Conservation (phyloP, 2,797 vertebrate genomes). For the Urocyon cinereoargenteus region DNA sequence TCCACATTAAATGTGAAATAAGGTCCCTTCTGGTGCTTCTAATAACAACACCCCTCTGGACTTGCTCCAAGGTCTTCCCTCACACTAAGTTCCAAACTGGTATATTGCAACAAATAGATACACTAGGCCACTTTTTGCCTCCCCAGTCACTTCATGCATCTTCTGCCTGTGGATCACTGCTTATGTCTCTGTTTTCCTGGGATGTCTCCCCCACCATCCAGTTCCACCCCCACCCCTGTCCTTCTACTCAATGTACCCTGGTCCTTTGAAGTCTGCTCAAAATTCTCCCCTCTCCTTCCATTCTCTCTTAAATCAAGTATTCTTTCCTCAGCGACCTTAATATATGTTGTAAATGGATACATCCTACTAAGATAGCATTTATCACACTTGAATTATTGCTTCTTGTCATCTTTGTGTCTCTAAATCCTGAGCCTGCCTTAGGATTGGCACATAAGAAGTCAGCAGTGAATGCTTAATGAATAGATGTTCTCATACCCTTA, state of each 20-base stretch:
- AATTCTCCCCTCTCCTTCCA: not conserved
- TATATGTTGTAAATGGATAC: not conserved
- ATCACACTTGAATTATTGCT: not conserved
- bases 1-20: constrained; percentile 66
- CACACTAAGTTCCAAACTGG: constrained; percentile 61
- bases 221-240: not conserved
- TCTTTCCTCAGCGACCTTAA: not conserved
- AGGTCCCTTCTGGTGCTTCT: constrained; percentile 67
- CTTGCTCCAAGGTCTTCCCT: constrained; percentile 63
- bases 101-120: constrained; percentile 43
- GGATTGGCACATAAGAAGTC: not conserved
- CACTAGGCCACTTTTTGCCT: constrained; percentile 50
- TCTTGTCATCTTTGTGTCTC: not conserved
- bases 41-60: constrained; percentile 62
- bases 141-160: not conserved
- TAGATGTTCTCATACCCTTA: not conserved
- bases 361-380: not conserved
- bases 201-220: not conserved
- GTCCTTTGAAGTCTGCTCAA: not conserved
- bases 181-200: constrained; percentile 53
- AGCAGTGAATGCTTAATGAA: not conserved
- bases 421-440: not conserved
- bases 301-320: not conserved
- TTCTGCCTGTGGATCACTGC: constrained; percentile 46
- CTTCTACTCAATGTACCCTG: not conserved